Conservation (phyloP, 2,888 invertebrate species). For the Hetaerina titia region DNA sequence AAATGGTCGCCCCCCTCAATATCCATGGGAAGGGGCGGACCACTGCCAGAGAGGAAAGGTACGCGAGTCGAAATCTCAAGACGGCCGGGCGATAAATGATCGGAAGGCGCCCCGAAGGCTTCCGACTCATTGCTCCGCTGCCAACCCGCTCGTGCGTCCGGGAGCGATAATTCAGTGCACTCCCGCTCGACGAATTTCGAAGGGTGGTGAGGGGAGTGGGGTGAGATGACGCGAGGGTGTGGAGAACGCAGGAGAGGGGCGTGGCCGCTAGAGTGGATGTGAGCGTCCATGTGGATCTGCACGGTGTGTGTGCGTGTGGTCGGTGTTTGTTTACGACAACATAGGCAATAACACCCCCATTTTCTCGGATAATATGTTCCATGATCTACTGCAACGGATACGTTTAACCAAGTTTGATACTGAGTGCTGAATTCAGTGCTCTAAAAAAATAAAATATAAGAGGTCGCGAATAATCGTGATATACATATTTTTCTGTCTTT, state of each 20-base stretch:
- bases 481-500: no score
- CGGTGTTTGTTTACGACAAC: no score
- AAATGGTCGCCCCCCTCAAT: no score
- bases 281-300: no score
- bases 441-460: no score
- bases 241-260: background rate
- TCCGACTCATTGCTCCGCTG: slow-evolving; percentile 9
- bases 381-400: no score
- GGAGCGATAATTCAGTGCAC: background rate
- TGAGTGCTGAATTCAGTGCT: no score
- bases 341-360: no score
- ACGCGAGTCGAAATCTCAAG: background rate
- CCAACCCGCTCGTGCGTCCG: slow-evolving; percentile 13
- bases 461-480: no score
- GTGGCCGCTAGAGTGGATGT: background rate
- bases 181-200: background rate
- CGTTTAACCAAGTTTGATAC: no score
- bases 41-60: background rate
- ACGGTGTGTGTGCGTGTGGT: no score
- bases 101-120: background rate
- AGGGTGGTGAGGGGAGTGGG: background rate
- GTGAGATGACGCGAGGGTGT: background rate
- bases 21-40: background rate
- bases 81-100: background rate
- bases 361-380: no score